Conservation (phyloP, 2,888 invertebrate species). For the Papilio gigon region DNA sequence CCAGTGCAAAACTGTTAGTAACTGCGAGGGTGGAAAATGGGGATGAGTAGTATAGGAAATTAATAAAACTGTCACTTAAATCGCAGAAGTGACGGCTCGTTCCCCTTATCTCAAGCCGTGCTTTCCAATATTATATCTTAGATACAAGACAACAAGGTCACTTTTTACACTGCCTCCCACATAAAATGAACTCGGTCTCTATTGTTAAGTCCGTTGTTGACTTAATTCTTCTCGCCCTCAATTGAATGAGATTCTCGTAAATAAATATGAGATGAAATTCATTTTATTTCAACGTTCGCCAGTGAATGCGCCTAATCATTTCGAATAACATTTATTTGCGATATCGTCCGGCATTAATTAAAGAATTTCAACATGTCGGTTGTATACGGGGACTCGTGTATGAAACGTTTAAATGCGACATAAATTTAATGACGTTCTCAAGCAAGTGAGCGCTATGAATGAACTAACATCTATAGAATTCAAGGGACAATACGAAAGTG, state of each 20-base stretch:
- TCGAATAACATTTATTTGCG: slow-evolving; percentile 43
- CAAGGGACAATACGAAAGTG: slow-evolving; percentile 76
- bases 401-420: slow-evolving; percentile 55
- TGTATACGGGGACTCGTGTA: slow-evolving; percentile 51
- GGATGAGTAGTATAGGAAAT: slow-evolving; percentile 83
- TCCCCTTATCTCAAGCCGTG: slow-evolving; percentile 61
- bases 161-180: slow-evolving; percentile 49
- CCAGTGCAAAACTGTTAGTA: slow-evolving; percentile 72
- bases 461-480: slow-evolving; percentile 78
- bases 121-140: slow-evolving; percentile 62
- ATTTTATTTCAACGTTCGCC: slow-evolving; percentile 47
- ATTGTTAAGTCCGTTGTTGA: slow-evolving; percentile 76
- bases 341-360: slow-evolving; percentile 17
- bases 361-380: slow-evolving; percentile 37
- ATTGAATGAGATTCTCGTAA: slow-evolving; percentile 68
- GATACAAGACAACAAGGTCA: slow-evolving; percentile 49
- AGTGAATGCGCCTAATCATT: slow-evolving; percentile 42
- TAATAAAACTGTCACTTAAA: slow-evolving; percentile 90
- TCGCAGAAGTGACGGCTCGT: slow-evolving; percentile 74
- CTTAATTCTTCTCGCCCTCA: slow-evolving; percentile 72
- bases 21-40: slow-evolving; percentile 73
- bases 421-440: slow-evolving; percentile 68
- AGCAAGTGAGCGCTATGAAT: slow-evolving; percentile 60
- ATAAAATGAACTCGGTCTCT: slow-evolving; percentile 60
- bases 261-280: slow-evolving; percentile 65